These are phyloP conservation scores for Dicerorhinus sumatrensis DNA, from an alignment of 2,113 vertebrate genomes.

Conservation along the genomic window DNA sequence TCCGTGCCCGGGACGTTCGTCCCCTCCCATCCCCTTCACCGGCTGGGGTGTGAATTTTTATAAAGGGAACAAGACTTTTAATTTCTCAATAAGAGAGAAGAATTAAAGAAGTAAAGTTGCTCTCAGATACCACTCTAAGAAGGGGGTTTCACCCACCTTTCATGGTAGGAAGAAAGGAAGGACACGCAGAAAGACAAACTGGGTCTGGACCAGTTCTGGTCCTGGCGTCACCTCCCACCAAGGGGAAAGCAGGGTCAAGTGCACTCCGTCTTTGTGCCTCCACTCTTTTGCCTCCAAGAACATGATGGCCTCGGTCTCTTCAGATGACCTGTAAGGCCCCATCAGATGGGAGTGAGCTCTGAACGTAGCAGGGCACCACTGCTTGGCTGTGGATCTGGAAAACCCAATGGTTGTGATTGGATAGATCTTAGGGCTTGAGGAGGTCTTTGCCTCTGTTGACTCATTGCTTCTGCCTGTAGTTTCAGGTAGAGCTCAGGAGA, in stretches of 20 bases:
- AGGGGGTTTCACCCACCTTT: neutral
- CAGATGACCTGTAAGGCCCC: neutral
- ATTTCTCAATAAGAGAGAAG: neutral
- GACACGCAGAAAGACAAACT: neutral
- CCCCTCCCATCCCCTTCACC: neutral
- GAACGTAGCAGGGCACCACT: neutral
- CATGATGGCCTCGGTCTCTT: neutral
- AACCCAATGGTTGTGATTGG: neutral
- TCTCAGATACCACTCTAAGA: neutral
- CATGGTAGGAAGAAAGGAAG: neutral
- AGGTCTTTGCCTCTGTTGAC: neutral
- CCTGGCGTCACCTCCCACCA: neutral
- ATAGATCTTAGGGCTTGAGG: neutral
- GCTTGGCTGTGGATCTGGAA: neutral
- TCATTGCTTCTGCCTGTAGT: neutral
- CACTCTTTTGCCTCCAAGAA: neutral
- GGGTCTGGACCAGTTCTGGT: neutral
- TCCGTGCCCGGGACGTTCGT: neutral
- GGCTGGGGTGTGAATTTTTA: neutral
- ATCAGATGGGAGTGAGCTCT: too few relatives aligned
- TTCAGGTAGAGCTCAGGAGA: neutral
- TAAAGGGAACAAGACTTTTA: neutral
- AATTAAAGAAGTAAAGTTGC: neutral
- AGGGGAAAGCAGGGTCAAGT: neutral
- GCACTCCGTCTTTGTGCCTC: rapidly evolving